Evolutionary conservation across 2,113 vertebrate genomes (phyloP), one percentile per base, ranked within the genome.

Genomic region (Clarias magur): DNA sequence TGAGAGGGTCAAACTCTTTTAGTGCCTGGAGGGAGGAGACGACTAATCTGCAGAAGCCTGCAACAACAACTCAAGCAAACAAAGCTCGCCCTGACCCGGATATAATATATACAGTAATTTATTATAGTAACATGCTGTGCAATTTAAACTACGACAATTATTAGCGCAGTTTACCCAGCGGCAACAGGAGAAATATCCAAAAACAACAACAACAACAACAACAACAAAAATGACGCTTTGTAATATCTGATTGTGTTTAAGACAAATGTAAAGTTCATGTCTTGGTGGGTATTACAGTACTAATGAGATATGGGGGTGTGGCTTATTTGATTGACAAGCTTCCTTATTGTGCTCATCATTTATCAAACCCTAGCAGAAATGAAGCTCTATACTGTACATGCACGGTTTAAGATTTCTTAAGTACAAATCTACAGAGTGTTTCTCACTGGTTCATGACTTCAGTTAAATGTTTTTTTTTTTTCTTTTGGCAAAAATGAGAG

Each of bases 1-100:
- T 93, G 93, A 94, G 88, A 70, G 91, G 95, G 95, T 95, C 94
- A 96, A 95, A 95, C 92, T 95, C 93, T 95, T 96, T 94, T 94
- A 94, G 91, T 92, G 93, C 92, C 93, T 93, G 91, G 91, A 92
- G 93, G 92, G 93, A 94, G 68, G 78, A 57, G 84, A 65, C 59
- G n/a, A 21, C 72, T 30, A n/a, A n/a, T 17, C 72, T 65, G 48
- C 84, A 78, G 72, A 73, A 85, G 72, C 54, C 57, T 76, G 70
- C 83, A 76, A 62, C 34, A 62, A 85, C 80, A 82, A 48, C 48
- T 48, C 72, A 84, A 70, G 79, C 48, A 25, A 60, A 84, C 48
- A 60, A 42, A 27, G 53, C 7, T 30, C 3, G 15, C 76, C 54
- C 54, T 17, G 30, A n/a, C n/a, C 9, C 54, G 8, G 15, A 19